Evolutionary conservation across 2,113 vertebrate species (phyloP), one percentile per base, ranked within the genome.

Genomic region (Poecile atricapillus): DNA sequence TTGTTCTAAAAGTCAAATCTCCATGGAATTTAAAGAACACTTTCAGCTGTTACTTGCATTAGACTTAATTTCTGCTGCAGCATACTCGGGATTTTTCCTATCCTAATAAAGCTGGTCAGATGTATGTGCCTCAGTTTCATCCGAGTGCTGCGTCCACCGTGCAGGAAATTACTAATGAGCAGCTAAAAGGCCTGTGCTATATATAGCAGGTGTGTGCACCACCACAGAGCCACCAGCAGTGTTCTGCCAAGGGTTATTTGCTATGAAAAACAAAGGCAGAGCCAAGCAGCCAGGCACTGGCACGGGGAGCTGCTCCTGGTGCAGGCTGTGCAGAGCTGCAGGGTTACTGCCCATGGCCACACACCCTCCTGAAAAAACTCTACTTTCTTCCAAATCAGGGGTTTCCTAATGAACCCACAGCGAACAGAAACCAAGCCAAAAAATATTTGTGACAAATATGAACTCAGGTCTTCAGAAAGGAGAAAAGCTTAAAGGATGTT

Each of bases 91-190:
- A 88, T 91, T 96, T 97, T 96, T 95, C 91, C 91, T 91, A n/a
- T 46, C 86, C 91, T 83, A 94, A 93, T 96, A 95, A 96, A 97
- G 46, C 0, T 2, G 84, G 43, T 46, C 64, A 95, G 94, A 96
- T 96, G 91, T 96, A 94, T 81, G 76, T 74, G 53, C 71, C 79
- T 92, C 12, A 75, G 91, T 82, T 94, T 86, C 35, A 1, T 75
- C 76, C 3, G 4, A 94, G 73, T 13, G 55, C 73, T 84, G 79
- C 37, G 28, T 96, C 95, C 47, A 44, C 37, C 13, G 5, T 9
- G 87, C 76, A 95, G 94, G 95, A 97, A 97, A 94, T 95, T 91
- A 92, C 89, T 96, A 96, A 95, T 56, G 87, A 95, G 85, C 67
- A 83, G 50, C 91, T 87, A 76, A 95, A 95, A 95, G 83, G 56